These are phyloP conservation scores for Rattus norvegicus DNA, from an alignment of 2,113 vertebrate species.

Conservation along the genomic window DNA sequence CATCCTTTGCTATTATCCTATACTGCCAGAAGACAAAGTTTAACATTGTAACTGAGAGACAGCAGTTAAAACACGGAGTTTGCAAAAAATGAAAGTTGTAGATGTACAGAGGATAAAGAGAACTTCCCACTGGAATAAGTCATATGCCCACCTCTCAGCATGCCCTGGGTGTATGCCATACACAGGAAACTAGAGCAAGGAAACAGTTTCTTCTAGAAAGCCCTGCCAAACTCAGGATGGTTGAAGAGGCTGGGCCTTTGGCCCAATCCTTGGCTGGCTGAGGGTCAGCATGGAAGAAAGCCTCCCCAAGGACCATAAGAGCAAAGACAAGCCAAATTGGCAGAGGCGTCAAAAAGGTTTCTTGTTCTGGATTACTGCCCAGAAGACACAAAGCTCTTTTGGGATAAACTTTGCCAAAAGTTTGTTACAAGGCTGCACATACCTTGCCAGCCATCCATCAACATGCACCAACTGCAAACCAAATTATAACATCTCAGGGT, in stretches of 20 bases:
- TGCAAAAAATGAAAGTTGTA: conserved; percentile 26
- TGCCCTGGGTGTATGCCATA: neutral
- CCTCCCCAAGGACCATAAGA: neutral
- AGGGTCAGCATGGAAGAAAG: neutral
- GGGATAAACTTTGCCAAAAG: conserved; percentile 28
- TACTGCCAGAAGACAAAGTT: neutral
- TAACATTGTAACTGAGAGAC: neutral
- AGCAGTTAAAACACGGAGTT: neutral
- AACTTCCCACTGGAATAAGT: conserved; percentile 27
- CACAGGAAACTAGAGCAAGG: conserved; percentile 1
- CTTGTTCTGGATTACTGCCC: conserved; percentile 35
- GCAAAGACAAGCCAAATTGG: conserved; percentile 14
- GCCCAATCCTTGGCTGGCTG: conserved; percentile 30
- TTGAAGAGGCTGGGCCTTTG: conserved; percentile 36
- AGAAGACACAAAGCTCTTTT: neutral
- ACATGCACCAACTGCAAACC: conserved; percentile 59
- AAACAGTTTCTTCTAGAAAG: conserved; percentile 49
- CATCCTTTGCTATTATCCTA: neutral
- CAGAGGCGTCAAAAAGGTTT: conserved; percentile 36
- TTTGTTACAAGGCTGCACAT: neutral
- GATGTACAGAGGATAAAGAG: conserved; percentile 23
- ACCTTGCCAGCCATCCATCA: conserved; percentile 52
- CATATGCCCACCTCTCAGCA: neutral
- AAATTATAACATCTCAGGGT: conserved; percentile 51
- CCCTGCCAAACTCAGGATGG: conserved; percentile 27